Evolutionary conservation across 2,113 vertebrate genomes (phyloP), one percentile per base, ranked within the genome.

Genomic region (Corythoichthys haematopterus): DNA sequence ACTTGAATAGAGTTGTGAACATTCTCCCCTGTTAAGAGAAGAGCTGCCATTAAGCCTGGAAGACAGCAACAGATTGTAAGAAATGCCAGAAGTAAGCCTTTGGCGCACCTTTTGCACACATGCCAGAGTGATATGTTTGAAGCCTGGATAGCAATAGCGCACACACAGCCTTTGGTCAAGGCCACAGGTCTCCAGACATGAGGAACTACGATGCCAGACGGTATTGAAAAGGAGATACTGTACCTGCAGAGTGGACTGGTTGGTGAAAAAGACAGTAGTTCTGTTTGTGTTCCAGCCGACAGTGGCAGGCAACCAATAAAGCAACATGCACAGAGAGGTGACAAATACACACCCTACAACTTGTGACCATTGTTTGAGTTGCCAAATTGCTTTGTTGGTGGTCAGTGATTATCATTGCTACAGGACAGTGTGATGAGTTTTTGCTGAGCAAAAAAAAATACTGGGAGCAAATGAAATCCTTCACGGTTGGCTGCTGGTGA

Each of bases 301-400:
- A 72, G 52, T 80, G 56, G 58, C 58, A 70, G 73, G 71, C 80
- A 75, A 70, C 64, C 58, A 2, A 48, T 60, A 45, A 62, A 73
- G 68, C 75, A 74, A 62, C 68, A 71, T 76, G 65, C 65, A 70
- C 78, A 81, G 46, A 64, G 40, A 6, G 35, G 76, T 72, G 78
- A 84, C 78, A 82, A 84, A 82, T 74, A 76, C 71, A 81, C 62
- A 74, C 64, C 65, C 68, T 75, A 59, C 77, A 80, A 77, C 80
- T 80, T 79, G 84, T 71, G 73, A 78, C 75, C 80, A 77, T 81
- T 85, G 84, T 89, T 86, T 88, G 81, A 87, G 80, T 77, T 88
- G 74, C 82, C 75, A 82, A 82, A 82, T 84, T 84, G 81, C 74
- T 78, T 72, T 76, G 79, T 78, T 83, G 79, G 80, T 81, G 78